These are phyloP conservation scores for Zeugodacus cucurbitae DNA, from an alignment of 1,140 invertebrate genomes.

Conservation along the genomic window DNA sequence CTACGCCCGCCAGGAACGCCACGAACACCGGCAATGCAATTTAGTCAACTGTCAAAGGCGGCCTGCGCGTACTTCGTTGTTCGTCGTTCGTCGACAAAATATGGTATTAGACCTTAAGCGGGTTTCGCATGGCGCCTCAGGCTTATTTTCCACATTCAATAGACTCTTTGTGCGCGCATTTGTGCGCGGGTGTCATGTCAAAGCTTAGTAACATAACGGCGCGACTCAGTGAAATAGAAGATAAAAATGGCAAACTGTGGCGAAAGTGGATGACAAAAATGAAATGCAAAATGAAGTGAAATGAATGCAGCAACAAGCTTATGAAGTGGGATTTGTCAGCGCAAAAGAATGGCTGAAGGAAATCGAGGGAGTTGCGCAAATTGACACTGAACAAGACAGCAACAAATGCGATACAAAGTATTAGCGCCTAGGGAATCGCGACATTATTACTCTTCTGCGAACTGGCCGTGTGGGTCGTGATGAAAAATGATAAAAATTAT, in stretches of 20 bases:
- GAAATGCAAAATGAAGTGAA: not conserved
- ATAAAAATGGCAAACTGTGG: not conserved
- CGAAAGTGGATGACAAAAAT: not conserved
- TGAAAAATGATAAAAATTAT: not conserved
- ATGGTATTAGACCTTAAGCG: conserved; percentile 20
- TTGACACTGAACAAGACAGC: conserved; percentile 3
- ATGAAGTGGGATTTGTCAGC: conserved; percentile 8
- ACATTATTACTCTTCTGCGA: not conserved
- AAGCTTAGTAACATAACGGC: not conserved
- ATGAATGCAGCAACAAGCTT: not conserved
- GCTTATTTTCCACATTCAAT: conserved; percentile 1
- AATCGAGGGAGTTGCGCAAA: not conserved
- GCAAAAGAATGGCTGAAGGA: not conserved
- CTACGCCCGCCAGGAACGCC: not conserved
- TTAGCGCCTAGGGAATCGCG: not conserved
- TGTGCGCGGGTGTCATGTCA: not conserved
- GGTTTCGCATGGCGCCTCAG: conserved; percentile 15
- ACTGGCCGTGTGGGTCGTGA: not conserved
- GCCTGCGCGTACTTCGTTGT: not conserved
- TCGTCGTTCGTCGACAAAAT: not conserved
- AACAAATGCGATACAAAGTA: not conserved
- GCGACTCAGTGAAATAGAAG: not conserved
- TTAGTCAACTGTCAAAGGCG: conserved; percentile 5
- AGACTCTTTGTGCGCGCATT: not conserved
- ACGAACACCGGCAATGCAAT: not conserved